A percentile compares a stretch with the other conserved stretches of the same genome.
phyloP scores from a whole-genome alignment of 1,140 invertebrate genomes.

The Dreissena rostriformis region DNA sequence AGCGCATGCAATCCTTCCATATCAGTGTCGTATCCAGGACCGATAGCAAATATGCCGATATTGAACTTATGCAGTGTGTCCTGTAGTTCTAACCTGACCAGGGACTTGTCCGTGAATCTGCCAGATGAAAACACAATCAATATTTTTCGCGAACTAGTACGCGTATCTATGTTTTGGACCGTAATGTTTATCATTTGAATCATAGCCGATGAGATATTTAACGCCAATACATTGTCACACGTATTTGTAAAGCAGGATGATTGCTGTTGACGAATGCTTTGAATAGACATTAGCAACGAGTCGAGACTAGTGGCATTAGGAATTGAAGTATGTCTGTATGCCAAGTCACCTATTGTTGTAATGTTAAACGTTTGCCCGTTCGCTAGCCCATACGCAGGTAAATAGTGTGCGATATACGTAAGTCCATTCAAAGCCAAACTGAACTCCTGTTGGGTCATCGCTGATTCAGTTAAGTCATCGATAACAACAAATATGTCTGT shows the following conservation, averaged over 20 bases:
- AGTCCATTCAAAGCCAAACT: constrained; percentile 5
- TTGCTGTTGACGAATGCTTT: background rate
- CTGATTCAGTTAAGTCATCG: background rate
- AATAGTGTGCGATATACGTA: background rate
- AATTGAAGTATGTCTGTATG: background rate
- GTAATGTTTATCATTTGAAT: background rate
- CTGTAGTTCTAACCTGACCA: background rate
- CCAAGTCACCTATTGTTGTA: background rate
- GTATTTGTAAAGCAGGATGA: background rate
- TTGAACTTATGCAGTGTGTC: background rate
- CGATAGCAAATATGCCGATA: constrained; percentile 12
- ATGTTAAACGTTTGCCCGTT: constrained; percentile 3
- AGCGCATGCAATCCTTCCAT: constrained; percentile 14
- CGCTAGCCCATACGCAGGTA: too few species aligned
- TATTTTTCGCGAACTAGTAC: constrained; percentile 1
- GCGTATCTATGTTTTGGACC: background rate
- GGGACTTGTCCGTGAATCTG: background rate
- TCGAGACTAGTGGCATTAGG: background rate
- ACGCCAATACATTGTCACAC: background rate
- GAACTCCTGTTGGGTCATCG: background rate
- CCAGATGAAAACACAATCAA: background rate
- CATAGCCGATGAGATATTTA: background rate
- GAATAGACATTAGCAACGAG: background rate
- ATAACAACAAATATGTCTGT: constrained; percentile 3
- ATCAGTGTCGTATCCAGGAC: constrained; percentile 16